A percentile compares a stretch with the other conserved stretches of the same genome.
Conservation (phyloP, 2,113 vertebrate genomes). For the Acanthisitta chloris region DNA sequence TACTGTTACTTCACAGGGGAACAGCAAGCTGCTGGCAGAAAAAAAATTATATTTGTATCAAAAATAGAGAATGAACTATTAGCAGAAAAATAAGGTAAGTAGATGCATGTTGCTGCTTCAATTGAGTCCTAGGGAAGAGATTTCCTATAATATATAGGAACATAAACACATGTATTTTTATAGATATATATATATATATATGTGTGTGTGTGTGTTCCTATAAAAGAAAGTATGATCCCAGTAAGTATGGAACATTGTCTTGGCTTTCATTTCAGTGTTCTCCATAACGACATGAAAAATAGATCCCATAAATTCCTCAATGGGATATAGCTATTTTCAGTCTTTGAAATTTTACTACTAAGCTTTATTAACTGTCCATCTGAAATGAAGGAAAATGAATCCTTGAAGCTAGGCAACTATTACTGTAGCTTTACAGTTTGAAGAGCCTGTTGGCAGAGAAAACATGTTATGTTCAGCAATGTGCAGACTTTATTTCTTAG, state of each 20-base stretch:
- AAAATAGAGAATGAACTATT: constrained; percentile 48
- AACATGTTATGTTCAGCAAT: not conserved
- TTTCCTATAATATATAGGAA: constrained; percentile 41
- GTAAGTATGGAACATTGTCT: constrained; percentile 43
- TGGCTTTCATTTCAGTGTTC: not conserved
- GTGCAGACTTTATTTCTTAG: not conserved
- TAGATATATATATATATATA: no score
- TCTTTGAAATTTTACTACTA: constrained; percentile 63
- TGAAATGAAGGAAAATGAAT: constrained; percentile 52
- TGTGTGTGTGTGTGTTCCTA: no score
- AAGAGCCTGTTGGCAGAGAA: not conserved
- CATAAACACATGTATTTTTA: no score
- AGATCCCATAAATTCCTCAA: constrained; percentile 33
- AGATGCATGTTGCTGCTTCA: not conserved
- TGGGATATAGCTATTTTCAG: constrained; percentile 39
- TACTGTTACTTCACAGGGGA: not conserved
- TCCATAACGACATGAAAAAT: constrained; percentile 43
- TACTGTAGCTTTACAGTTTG: constrained; percentile 51
- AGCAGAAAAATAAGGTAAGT: not conserved
- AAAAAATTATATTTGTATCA: constrained; percentile 2
- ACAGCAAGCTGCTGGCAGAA: not conserved
- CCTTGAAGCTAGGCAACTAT: constrained; percentile 54
- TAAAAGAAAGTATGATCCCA: constrained; percentile 33
- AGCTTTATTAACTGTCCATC: constrained; percentile 59
- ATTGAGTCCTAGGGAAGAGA: constrained; percentile 38